A percentile compares a stretch with the other conserved stretches of the same genome.
Conservation (phyloP, 2,113 vertebrate species). For the Cololabis saira region DNA sequence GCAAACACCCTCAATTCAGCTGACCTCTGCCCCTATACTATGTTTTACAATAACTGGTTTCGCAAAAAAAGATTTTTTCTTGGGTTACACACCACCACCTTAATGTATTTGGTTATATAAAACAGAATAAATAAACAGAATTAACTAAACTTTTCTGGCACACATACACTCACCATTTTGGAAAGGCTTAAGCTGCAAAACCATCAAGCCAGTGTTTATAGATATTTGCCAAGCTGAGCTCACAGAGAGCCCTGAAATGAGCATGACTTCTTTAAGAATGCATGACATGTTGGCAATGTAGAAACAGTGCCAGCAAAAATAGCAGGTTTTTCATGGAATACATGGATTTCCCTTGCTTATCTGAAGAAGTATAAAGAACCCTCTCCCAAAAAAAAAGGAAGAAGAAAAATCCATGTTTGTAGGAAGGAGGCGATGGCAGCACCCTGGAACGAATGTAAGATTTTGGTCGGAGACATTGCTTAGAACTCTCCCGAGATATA, state of each 20-base stretch:
- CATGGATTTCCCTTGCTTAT: background rate
- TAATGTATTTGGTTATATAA: background rate
- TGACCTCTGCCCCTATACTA: background rate
- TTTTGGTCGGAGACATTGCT: too few relatives aligned
- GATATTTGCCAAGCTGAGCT: background rate
- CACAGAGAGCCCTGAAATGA: background rate
- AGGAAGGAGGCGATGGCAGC: too few relatives aligned
- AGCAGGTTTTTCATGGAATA: background rate
- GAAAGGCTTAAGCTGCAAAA: background rate
- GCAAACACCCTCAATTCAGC: background rate
- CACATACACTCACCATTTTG: background rate
- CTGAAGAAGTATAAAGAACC: background rate
- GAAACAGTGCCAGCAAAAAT: background rate
- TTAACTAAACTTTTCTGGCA: conserved; percentile 4
- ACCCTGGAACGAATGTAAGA: too few relatives aligned
- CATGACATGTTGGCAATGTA: background rate
- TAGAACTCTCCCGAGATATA: too few relatives aligned
- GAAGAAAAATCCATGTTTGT: too few relatives aligned
- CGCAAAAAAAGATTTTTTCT: background rate
- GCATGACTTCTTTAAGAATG: background rate
- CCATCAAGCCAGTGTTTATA: background rate
- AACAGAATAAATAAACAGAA: conserved; percentile 4
- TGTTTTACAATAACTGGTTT: conserved; percentile 13
- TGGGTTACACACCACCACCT: background rate
- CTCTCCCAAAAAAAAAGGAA: too few relatives aligned